Percentiles rank a stretch among this genome's conserved stretches.
Conservation (phyloP, 2,113 vertebrate genomes). For the Glaucidium brasilianum region DNA sequence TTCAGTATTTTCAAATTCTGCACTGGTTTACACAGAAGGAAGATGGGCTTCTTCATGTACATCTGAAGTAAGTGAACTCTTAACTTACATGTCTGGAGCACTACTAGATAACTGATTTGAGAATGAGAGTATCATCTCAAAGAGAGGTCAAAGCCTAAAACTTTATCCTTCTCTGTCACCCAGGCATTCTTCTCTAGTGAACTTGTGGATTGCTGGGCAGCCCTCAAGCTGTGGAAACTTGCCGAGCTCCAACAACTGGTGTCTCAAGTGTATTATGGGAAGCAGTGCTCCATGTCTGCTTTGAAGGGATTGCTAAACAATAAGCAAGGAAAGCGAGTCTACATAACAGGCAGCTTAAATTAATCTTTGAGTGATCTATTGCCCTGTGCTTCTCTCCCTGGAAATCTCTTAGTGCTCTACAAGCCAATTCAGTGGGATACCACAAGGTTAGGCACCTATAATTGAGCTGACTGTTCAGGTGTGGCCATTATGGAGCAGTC, state of each 20-base stretch:
- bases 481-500: neutral
- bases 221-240: neutral
- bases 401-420: neutral
- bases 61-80: neutral
- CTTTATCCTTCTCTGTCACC: neutral
- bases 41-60: fast-evolving
- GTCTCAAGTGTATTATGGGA: neutral
- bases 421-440: neutral
- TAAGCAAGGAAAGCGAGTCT: neutral
- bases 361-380: neutral
- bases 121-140: neutral
- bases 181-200: neutral
- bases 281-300: neutral
- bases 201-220: neutral
- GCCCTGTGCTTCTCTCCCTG: neutral
- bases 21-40: neutral
- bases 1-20: neutral
- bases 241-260: neutral
- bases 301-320: neutral
- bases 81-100: neutral
- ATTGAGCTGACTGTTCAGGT: neutral
- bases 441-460: neutral
- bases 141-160: neutral
- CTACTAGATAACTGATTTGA: neutral
- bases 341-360: neutral